Percentiles rank a stretch among this genome's conserved stretches.
phyloP scores from a whole-genome alignment of 64 coral and sea anemone genomes.

The Platygyra sinensis region DNA sequence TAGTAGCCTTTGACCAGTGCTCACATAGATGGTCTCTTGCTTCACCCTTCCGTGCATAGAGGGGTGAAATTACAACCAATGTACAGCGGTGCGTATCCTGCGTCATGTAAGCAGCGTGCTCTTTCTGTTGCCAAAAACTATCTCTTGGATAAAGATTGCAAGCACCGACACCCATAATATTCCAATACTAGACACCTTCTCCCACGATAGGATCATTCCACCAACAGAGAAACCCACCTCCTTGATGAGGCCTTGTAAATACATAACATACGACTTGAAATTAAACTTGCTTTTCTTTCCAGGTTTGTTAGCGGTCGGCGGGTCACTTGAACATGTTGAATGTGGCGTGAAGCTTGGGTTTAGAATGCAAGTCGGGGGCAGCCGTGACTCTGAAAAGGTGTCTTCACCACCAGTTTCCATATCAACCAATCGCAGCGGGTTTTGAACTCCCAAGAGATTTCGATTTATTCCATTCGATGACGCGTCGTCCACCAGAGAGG shows the following conservation, averaged over 20 bases:
- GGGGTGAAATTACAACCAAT: neutral
- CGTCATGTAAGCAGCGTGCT: slow-evolving; percentile 76
- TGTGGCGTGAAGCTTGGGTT: slow-evolving; percentile 19
- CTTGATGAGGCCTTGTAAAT: slow-evolving; percentile 82
- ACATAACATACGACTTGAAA: slow-evolving; percentile 95
- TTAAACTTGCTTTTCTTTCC: slow-evolving; percentile 79
- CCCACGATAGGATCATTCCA: slow-evolving; percentile 90
- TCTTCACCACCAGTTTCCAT: neutral
- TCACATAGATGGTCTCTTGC: no score
- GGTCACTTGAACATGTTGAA: neutral
- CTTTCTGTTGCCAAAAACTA: slow-evolving; percentile 92
- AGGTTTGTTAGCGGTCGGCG: neutral
- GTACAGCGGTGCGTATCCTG: neutral
- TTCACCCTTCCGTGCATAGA: neutral
- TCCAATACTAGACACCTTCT: slow-evolving; percentile 79
- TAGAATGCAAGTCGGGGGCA: slow-evolving; percentile 27
- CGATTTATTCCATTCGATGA: neutral
- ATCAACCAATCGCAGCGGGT: slow-evolving; percentile 14
- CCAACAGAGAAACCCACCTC: slow-evolving; percentile 85
- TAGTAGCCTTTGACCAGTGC: no score
- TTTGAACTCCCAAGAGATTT: slow-evolving; percentile 22
- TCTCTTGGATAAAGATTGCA: slow-evolving; percentile 92
- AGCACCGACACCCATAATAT: slow-evolving; percentile 81
- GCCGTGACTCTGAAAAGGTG: neutral
- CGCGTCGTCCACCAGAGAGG: neutral